phyloP scores from a whole-genome alignment of 2,113 vertebrate species.

The Lagopus muta region DNA sequence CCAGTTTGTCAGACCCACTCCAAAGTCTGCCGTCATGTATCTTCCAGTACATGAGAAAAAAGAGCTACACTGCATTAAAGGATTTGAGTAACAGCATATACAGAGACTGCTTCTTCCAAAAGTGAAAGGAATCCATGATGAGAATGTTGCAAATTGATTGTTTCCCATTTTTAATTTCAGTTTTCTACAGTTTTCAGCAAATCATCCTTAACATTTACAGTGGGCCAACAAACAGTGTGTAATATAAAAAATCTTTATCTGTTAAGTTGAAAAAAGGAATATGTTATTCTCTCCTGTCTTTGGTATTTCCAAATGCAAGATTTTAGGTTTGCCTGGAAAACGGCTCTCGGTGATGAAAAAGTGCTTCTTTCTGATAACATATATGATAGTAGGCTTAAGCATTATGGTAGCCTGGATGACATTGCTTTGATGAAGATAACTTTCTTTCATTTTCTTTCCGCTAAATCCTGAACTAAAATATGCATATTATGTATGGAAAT shows the following conservation, averaged over 20 bases:
- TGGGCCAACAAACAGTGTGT: not conserved
- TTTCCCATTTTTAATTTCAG: not conserved
- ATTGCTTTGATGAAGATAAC: not conserved
- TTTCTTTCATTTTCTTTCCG: not conserved
- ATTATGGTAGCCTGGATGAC: not conserved
- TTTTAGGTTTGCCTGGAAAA: not conserved
- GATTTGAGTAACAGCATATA: not conserved
- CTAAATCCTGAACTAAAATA: not conserved
- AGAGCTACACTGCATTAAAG: not conserved
- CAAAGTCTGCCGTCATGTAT: not conserved
- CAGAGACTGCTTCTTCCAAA: not conserved
- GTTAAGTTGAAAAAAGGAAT: not conserved
- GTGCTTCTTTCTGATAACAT: not conserved
- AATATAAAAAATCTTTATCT: not conserved
- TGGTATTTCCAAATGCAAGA: not conserved
- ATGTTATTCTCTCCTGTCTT: not conserved
- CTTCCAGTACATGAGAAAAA: not conserved
- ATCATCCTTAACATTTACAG: not conserved
- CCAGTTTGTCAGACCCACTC: not conserved
- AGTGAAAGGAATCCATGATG: not conserved
- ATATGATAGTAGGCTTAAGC: not conserved
- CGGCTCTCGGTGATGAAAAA: not conserved
- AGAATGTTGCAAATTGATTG: not conserved
- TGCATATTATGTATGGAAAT: not conserved
- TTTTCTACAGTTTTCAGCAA: not conserved